These are phyloP conservation scores for Scomber colias DNA, from an alignment of 2,113 vertebrate genomes.

Conservation along the genomic window DNA sequence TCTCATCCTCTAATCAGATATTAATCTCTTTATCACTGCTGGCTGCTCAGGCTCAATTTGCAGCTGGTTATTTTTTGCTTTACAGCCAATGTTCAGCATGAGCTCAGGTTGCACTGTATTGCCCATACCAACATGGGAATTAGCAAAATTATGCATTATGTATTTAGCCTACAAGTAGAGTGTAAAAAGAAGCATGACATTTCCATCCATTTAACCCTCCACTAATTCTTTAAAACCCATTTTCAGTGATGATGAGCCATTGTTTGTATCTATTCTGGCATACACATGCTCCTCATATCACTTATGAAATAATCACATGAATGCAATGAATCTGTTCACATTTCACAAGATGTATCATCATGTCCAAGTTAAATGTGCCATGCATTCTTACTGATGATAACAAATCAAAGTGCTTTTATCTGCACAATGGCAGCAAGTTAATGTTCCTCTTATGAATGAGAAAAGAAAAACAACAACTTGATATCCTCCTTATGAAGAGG, in stretches of 20 bases:
- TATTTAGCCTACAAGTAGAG: background rate
- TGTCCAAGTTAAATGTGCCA: constrained; percentile 6
- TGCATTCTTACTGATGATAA: constrained; percentile 36
- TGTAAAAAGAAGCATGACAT: constrained; percentile 4
- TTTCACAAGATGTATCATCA: constrained; percentile 21
- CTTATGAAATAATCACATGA: constrained; percentile 23
- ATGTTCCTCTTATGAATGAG: constrained; percentile 29
- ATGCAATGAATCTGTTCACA: constrained; percentile 1
- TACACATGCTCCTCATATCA: constrained; percentile 1
- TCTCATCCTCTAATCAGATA: constrained; percentile 70
- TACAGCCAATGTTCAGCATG: constrained; percentile 30
- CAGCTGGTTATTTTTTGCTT: constrained; percentile 64
- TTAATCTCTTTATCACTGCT: constrained; percentile 67
- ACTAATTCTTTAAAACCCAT: background rate
- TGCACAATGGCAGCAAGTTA: constrained; percentile 31
- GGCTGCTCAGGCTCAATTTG: constrained; percentile 47
- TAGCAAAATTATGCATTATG: background rate
- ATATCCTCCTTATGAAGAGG: constrained; percentile 45
- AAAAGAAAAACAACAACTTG: constrained; percentile 23
- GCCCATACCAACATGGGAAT: constrained; percentile 2
- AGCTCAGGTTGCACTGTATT: constrained; percentile 25
- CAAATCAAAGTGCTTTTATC: constrained; percentile 40
- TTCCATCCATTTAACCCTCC: background rate
- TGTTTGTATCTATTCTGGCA: constrained; percentile 21
- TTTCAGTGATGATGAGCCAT: constrained; percentile 7